Evolutionary conservation across 2,113 vertebrate species (phyloP), one percentile per base, ranked within the genome.

Genomic region (Hystrix cristata): DNA sequence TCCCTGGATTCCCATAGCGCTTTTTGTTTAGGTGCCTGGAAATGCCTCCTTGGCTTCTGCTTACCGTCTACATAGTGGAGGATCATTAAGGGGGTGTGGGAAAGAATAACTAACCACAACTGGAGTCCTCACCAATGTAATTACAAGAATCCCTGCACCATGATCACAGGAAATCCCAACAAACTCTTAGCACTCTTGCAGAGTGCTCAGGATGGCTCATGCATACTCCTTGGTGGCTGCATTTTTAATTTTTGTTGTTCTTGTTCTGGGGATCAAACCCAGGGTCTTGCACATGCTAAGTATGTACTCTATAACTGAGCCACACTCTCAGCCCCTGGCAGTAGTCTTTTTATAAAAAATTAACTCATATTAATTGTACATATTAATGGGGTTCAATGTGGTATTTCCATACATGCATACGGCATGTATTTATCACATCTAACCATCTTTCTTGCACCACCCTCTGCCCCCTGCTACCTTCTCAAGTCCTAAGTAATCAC

Each of bases 31-130:
- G 71, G 71, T 85, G 78, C 83, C 67, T 67, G 25, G 60, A 85
- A 96, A 91, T 55, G 91, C 51, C 72, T 90, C 81, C 38, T 96
- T 85, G 85, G 60, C 51, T 78, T 86, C 78, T 79, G 67, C 18
- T 51, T 51, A 79, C 43, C 29, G 14, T 94, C 53, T 62, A 31
- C 7, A 11, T 53, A 84, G 96, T 11, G 64, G 85, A 95, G 65
- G 65, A n/a, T 74, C 48, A 67, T 69, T 93, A 86, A 71, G 29
- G 71, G 38, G 62, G 59, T 46, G 18, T 74, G 86, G 91, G 82
- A 69, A 83, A 72, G 16, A 81, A 85, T 57, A 93, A 78, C 1
- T 90, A 62, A 60, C 62, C 97, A 92, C 62, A 87, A 46, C 46
- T 21, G 6, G 25, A 81, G 51, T 95, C 55, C 80, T 7, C 14